Base-by-base conservation (phyloP, 2,888 invertebrate species). In the Ophion obscuratus region DNA sequence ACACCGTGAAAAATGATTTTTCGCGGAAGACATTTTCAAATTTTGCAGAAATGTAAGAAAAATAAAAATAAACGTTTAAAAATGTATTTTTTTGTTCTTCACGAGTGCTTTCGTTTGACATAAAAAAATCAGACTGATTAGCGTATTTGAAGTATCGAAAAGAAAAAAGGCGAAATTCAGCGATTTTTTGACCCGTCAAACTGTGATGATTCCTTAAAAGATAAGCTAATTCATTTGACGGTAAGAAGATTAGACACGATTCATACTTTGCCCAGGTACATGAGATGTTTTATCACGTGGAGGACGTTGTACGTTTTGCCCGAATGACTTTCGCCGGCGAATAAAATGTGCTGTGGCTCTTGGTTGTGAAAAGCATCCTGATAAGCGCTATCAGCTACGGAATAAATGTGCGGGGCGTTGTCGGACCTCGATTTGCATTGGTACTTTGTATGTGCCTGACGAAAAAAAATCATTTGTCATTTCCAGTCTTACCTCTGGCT, bases 341-440 rank as follows among this genome's bases (percentile, higher is more conserved):
- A 96, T 6, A 99, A 95, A 84, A 99, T 97, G 93, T 98, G 97
- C 94, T 99, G 98, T 2, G 97, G 96, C 89, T 97, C 96, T 89
- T 97, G 96, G 93, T 98, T 97, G 93, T 99, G 99, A 88, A 98
- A 94, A 94, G 98, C 97, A 92, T 98, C 97, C 95, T 98, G 98
- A 93, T 97, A 98, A 57, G 98, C 98, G 86, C 97, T 96, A 92
- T 98, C 98, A 11, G 98, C 98, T 31, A 98, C 97, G 3, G 97
- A 96, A 93, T 97, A 99, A 89, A 98, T 97, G 91, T 99, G 99
- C 0, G 99, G 98, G 59, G 97, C 96, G 93, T 98, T 98, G 92
- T 98, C 98, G 2, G 97, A 98, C 88, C 98, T 96, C 0, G 97
- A 97, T 94, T 98, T 98, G 92, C 96, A 97, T 92, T 96, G 96